Evolutionary conservation across 2,888 invertebrate genomes (phyloP).

Genomic region (Ormyrus rosae): DNA sequence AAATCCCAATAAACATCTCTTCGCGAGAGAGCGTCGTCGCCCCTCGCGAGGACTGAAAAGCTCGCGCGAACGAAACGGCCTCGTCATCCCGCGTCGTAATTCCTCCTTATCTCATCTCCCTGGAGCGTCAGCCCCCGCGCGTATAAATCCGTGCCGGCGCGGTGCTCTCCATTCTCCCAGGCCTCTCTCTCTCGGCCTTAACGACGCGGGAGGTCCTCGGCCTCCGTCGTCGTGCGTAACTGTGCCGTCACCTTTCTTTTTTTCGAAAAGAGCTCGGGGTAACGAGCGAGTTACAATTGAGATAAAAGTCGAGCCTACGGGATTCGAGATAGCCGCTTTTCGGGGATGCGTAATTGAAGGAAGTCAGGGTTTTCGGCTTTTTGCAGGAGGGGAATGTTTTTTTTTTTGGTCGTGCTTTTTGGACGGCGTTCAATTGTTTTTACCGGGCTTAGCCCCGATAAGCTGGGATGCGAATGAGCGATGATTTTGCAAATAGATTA

Average conservation of each 20-base stretch:
- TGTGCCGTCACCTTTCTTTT: neutral
- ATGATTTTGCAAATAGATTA: no score
- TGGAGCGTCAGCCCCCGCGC: conserved; percentile 20
- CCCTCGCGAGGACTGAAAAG: no score
- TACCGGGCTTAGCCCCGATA: no score
- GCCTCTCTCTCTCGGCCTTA: no score
- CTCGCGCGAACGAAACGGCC: neutral
- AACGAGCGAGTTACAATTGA: conserved; percentile 30
- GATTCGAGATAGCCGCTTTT: conserved; percentile 16
- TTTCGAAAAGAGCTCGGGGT: neutral
- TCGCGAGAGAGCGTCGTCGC: no score
- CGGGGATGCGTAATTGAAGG: neutral
- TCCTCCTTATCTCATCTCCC: conserved; percentile 37
- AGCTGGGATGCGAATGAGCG: no score
- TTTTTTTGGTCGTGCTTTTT: no score
- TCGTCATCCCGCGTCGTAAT: conserved; percentile 26
- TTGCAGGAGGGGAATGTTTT: neutral
- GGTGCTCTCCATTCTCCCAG: neutral
- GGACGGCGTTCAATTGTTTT: no score
- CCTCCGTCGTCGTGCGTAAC: no score
- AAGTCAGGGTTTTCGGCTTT: neutral
- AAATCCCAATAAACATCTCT: no score
- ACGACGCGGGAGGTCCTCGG: no score
- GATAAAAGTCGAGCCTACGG: conserved; percentile 36
- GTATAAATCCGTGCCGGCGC: neutral